Evolutionary conservation across 2,888 invertebrate species (phyloP).

Genomic region (Synanthedon tipuliformis): DNA sequence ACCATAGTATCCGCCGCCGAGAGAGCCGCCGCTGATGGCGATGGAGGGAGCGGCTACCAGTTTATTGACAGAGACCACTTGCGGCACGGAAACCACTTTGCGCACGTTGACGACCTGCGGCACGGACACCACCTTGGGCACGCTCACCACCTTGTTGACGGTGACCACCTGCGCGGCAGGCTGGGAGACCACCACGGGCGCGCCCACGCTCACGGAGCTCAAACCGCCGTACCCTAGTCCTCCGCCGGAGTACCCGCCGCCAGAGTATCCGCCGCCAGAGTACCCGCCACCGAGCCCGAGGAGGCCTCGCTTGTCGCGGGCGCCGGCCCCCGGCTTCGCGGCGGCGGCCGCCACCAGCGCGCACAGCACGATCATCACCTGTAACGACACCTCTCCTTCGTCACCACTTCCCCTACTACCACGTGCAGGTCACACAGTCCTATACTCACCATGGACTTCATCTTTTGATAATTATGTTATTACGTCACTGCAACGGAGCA

Average conservation of each 20-base stretch:
- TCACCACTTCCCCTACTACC: background rate
- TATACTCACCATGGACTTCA: constrained; percentile 3
- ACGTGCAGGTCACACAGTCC: background rate
- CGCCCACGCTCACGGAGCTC: constrained; percentile 26
- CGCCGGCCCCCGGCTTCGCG: constrained; percentile 12
- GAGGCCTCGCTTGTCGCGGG: constrained; percentile 30
- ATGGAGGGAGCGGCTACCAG: constrained; percentile 27
- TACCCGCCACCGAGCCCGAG: constrained; percentile 8
- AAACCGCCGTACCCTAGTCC: constrained; percentile 22
- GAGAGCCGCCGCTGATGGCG: constrained; percentile 11
- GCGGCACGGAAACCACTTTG: constrained; percentile 33
- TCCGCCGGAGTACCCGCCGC: constrained; percentile 20
- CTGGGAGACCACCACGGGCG: constrained; percentile 32
- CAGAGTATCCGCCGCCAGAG: background rate
- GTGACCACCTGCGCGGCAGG: constrained; percentile 20
- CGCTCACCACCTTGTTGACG: constrained; percentile 32
- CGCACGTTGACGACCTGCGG: constrained; percentile 30
- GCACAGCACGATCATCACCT: constrained; percentile 11
- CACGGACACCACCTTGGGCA: constrained; percentile 22
- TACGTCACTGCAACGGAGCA: too few relatives aligned
- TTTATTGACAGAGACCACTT: constrained; percentile 38
- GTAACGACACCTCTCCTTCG: constrained; percentile 9
- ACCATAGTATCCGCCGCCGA: constrained; percentile 4
- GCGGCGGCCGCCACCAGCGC: constrained; percentile 18
- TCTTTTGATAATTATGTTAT: background rate